Conservation (phyloP, 37 sponge, comb jelly and placozoan species). For the Eunapius fragilis region DNA sequence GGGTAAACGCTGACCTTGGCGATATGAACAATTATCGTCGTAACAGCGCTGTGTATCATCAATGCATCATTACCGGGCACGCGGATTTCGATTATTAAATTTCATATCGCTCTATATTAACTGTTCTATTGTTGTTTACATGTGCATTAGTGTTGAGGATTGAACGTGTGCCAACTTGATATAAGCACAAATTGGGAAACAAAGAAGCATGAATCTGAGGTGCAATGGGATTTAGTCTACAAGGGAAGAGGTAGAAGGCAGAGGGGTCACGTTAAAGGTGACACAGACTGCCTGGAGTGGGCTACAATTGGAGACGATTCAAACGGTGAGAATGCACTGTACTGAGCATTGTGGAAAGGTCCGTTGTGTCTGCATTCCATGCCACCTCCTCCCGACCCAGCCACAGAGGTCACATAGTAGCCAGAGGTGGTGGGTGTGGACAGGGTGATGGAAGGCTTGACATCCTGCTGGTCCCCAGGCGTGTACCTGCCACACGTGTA, state of each 20-base stretch:
- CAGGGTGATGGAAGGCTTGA: conserved; percentile 27
- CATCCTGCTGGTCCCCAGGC: conserved; percentile 1
- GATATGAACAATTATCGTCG: no score
- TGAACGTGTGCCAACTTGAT: no score
- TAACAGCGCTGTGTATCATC: no score
- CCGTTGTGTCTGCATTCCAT: neutral
- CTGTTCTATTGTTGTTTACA: no score
- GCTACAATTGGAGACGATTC: neutral
- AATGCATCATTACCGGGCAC: no score
- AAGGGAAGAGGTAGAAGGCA: no score
- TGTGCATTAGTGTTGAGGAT: neutral
- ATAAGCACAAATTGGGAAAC: neutral
- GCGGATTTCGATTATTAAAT: no score
- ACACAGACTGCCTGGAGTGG: neutral
- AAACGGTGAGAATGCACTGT: conserved; percentile 44
- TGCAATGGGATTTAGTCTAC: neutral
- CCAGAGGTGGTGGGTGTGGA: neutral
- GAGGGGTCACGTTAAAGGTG: neutral
- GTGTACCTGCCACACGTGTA: neutral
- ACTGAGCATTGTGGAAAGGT: conserved; percentile 3
- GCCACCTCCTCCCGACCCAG: neutral
- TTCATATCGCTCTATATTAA: no score
- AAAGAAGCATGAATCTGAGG: neutral
- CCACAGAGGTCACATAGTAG: neutral
- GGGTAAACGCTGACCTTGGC: no score